A percentile compares a stretch with the other conserved stretches of the same genome.
Evolutionary conservation across 2,888 invertebrate genomes (phyloP).

Genomic region (Diadegma fenestrale): DNA sequence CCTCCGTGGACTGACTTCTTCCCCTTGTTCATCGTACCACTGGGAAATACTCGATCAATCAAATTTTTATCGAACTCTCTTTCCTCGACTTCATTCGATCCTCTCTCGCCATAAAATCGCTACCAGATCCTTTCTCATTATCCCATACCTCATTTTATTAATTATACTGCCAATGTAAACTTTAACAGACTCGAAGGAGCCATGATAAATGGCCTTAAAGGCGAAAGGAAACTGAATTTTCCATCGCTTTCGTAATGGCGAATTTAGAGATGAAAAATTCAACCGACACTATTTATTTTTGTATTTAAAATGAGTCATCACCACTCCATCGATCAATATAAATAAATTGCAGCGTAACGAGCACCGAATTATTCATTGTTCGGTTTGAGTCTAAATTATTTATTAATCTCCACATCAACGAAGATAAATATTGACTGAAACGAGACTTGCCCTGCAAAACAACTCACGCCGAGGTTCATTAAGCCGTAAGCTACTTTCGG

Average conservation of each 20-base stretch:
- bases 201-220: neutral
- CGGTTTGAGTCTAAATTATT: neutral
- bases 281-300: neutral
- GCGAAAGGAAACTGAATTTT: neutral
- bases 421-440: neutral
- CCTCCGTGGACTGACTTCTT: slow-evolving; percentile 4
- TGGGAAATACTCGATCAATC: slow-evolving; percentile 45
- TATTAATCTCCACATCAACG: neutral
- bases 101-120: neutral
- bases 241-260: neutral
- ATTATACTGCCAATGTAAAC: slow-evolving; percentile 1
- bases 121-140: slow-evolving; percentile 1
- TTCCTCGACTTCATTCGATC: neutral
- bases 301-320: neutral
- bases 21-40: slow-evolving; percentile 3
- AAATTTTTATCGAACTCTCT: slow-evolving; percentile 45
- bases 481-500: neutral
- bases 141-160: neutral
- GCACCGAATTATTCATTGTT: neutral
- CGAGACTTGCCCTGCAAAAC: neutral
- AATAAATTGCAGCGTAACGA: neutral
- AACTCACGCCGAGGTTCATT: neutral
- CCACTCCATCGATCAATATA: neutral
- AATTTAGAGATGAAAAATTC: neutral
- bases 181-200: neutral